Base-by-base conservation (phyloP, 2,113 vertebrate species). In the Callorhinus ursinus region DNA sequence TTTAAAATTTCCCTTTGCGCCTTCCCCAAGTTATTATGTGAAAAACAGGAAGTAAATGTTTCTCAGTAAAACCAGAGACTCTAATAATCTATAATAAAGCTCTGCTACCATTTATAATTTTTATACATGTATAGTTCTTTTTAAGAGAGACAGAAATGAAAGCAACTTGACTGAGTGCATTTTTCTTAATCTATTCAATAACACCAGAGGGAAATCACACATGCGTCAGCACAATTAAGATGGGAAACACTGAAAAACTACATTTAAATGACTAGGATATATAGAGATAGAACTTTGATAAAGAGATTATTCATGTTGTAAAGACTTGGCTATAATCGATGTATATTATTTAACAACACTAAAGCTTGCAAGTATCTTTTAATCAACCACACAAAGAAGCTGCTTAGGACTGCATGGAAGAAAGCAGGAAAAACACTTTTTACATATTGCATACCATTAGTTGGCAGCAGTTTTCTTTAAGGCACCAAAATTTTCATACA, bases 151-250 rank as follows among this genome's bases (percentile, higher is more conserved):
- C 2, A 92, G n/a, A 97, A 87, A 89, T 85, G 22, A 82, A 97
- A 96, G 80, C 22, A 92, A 74, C 5, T 82, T 80, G 81, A 42
- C 28, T 65, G 88, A 83, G n/a, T 82, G 46, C 19, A 90, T 61
- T 93, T 97, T 97, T 92, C 61, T 93, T 93, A 88, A 69, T 90
- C n/a, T 93, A 79, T 57, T 53, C 53, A 59, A 88, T 93, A 92
- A 79, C 28, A 90, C 1, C 49, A 91, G 92, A 94, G 31, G 46
- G 39, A 63, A 90, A 76, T 86, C 83, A 93, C 24, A 93, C 0
- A 94, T 84, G 79, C 8, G 6, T 74, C 57, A 81, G 36, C 1
- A 22, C 31, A 95, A 83, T 71, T 95, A 93, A 71, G 63, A 97
- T 33, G 61, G 55, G 7, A 83, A 96, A 92, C 36, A 95, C 4